A percentile compares a stretch with the other conserved stretches of the same genome.
Evolutionary conservation across 2,113 vertebrate genomes (phyloP).

Genomic region (Lophotis ruficrista): DNA sequence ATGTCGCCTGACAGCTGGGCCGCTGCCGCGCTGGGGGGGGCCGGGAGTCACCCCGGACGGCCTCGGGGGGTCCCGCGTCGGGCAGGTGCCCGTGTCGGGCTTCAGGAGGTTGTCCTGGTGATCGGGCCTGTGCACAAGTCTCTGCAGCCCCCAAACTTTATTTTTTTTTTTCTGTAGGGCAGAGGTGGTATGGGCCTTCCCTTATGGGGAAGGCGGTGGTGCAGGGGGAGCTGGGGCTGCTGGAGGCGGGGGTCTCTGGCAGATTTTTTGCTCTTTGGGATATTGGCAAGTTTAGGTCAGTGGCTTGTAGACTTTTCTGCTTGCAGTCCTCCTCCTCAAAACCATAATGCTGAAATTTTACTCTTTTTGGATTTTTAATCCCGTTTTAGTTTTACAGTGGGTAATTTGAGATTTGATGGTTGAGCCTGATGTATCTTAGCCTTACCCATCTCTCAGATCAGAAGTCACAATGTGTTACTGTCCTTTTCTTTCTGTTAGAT

Average conservation of each 20-base stretch:
- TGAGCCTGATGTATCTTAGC: fast-evolving
- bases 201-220: not conserved
- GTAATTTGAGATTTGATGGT: not conserved
- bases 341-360: fast-evolving
- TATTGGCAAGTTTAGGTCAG: fast-evolving
- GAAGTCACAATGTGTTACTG: not conserved
- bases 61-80: not conserved
- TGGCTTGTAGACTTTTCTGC: not conserved
- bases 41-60: not conserved
- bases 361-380: fast-evolving
- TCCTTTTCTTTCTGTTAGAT: not conserved
- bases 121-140: not conserved
- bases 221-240: not conserved
- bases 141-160: not conserved
- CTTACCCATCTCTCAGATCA: not conserved
- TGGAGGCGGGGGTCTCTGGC: not conserved
- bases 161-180: not conserved
- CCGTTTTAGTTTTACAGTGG: fast-evolving
- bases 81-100: fast-evolving
- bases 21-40: not conserved
- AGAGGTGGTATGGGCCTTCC: not conserved
- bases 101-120: not conserved
- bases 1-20: not conserved
- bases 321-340: fast-evolving
- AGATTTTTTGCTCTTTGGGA: fast-evolving